Evolutionary conservation across 2,797 vertebrate species (phyloP), one percentile per base, ranked within the genome.

Genomic region (Eremophila alpestris): DNA sequence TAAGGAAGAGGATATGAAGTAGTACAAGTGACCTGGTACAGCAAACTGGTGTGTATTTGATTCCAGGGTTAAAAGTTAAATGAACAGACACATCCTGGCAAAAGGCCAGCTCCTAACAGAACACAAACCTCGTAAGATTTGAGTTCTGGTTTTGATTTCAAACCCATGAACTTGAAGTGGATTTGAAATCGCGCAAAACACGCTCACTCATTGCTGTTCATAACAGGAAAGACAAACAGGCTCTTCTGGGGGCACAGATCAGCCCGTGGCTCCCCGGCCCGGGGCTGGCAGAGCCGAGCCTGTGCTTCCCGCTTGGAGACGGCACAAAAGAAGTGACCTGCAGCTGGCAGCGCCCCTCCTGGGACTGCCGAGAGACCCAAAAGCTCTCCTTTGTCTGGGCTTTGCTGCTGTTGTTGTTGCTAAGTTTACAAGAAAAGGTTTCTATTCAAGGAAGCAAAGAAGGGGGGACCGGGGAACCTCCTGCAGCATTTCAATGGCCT

Each of bases 121-220:
- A 90, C 71, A 85, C 75, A 95, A 94, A 91, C 83, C 88, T 93
- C 7, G 0, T 82, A 92, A 68, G 36, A 83, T 67, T 56, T 5
- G 29, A 91, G 82, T 90, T 93, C 94, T 96, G 95, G 23, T 94
- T 96, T 94, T 78, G 82, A 90, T 97, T 96, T 95, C 84, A 92
- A 93, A 92, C 65, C 34, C 83, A 74, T 78, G 75, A 92, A 93
- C 82, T 94, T 93, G 68, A 95, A 94, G 90, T 81, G 90, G 88
- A 93, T 92, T 87, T 95, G 92, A 95, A 97, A 95, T 94, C 84
- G 91, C 38, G 43, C 87, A 95, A 89, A 95, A 90, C 73, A 65
- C 8, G 46, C 75, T 94, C 52, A 23, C 29, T 71, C 58, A 68
- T 54, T 81, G 49, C 68, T 89, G 36, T 67, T 91, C 75, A 21